phyloP scores from a whole-genome alignment of 2,888 invertebrate genomes.

The Dasysyrphus tricinctus region DNA sequence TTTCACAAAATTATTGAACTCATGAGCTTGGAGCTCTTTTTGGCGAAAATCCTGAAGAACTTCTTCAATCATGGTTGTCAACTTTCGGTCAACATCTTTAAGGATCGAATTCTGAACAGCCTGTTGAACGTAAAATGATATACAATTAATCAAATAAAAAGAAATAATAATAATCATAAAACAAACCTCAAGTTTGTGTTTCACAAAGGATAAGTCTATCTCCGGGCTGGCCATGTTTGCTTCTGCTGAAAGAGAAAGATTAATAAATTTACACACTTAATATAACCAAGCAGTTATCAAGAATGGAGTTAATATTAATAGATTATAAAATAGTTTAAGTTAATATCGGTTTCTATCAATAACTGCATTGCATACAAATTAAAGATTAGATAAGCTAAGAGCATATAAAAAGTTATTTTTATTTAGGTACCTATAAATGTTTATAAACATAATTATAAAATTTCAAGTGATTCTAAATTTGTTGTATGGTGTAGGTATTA shows the following conservation, averaged over 20 bases:
- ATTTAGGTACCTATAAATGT: too few species aligned
- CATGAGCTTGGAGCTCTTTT: conserved; percentile 79
- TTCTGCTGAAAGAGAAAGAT: not conserved
- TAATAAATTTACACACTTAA: not conserved
- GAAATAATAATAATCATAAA: not conserved
- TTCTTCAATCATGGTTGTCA: conserved; percentile 80
- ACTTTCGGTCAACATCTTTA: conserved; percentile 80
- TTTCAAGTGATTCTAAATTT: too few species aligned
- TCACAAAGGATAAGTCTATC: conserved; percentile 46
- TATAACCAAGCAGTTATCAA: not conserved
- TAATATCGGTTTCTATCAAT: not conserved
- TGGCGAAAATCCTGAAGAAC: conserved; percentile 81
- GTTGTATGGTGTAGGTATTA: too few species aligned
- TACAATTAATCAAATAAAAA: not conserved
- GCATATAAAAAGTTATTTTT: not conserved
- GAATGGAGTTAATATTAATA: not conserved
- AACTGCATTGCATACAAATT: not conserved
- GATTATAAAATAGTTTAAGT: not conserved
- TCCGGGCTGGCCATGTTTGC: conserved; percentile 39
- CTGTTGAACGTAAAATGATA: conserved; percentile 53
- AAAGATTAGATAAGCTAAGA: not conserved
- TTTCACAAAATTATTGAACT: conserved; percentile 80
- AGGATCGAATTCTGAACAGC: conserved; percentile 78
- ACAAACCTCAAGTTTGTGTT: conserved; percentile 57
- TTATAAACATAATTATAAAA: too few species aligned